phyloP scores from a whole-genome alignment of 1,140 invertebrate species.

The Drosophila trapezifrons region DNA sequence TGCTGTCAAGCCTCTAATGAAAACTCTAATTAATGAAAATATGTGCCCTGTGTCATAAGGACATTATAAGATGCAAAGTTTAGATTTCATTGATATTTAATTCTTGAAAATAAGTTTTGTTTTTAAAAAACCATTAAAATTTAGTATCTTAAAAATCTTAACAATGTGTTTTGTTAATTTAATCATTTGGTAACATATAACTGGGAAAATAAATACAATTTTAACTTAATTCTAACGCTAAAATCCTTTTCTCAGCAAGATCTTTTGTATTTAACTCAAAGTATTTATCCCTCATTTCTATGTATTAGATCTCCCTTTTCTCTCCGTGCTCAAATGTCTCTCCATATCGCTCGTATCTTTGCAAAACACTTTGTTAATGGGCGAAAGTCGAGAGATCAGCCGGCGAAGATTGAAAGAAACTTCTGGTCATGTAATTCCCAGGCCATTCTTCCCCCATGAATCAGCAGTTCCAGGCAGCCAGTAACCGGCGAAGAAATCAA shows the following conservation, averaged over 20 bases:
- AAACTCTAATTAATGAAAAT: too few species aligned
- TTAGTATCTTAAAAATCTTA: too few species aligned
- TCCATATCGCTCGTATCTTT: constrained; percentile 19
- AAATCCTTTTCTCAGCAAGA: too few species aligned
- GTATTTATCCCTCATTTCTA: not conserved
- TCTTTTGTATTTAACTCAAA: not conserved
- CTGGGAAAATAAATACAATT: not conserved
- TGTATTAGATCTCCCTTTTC: not conserved
- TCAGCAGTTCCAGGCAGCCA: constrained; percentile 42
- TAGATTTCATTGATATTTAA: too few species aligned
- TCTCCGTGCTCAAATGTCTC: not conserved
- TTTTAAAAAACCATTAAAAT: too few species aligned
- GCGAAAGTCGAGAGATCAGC: constrained; percentile 35
- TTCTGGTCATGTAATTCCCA: constrained; percentile 62
- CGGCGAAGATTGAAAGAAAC: constrained; percentile 40
- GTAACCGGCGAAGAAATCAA: constrained; percentile 15
- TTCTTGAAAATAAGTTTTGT: too few species aligned
- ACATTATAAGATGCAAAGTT: too few species aligned
- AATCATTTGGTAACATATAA: too few species aligned
- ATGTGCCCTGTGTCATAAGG: too few species aligned
- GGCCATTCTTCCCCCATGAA: constrained; percentile 56
- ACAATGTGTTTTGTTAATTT: too few species aligned
- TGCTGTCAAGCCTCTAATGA: too few species aligned
- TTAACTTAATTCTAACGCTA: not conserved
- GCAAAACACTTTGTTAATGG: constrained; percentile 36